Evolutionary conservation across 1,140 invertebrate species (phyloP), one percentile per base, ranked within the genome.

Genomic region (Zaprionus davidi): DNA sequence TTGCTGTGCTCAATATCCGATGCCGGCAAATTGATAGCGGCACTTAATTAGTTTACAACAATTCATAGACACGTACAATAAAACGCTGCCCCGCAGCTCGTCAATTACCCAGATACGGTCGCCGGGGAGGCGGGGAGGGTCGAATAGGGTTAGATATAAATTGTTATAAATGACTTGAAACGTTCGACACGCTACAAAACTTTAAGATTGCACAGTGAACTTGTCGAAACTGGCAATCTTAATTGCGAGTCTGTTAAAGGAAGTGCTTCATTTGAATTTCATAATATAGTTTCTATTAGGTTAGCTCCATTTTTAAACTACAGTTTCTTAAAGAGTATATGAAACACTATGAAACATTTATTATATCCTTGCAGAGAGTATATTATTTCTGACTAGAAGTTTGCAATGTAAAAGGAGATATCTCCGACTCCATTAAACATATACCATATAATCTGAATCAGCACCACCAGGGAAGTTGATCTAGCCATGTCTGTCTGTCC

Each of bases 1-100:
- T 36, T 79, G 81, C 76, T 58, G 76, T 70, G 76, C 81, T 76
- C 38, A 57, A 58, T 58, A 58, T 53, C 41, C 79, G 78, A 51
- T 51, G 46, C 38, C 57, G 76, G 68, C 76, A 78, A 85, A 87
- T 86, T 87, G 84, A 87, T 82, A 76, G 63, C 67, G 46, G 53
- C 56, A 69, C 84, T 81, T 87, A 87, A 80, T 87, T 88, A 78
- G 83, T 71, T 75, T 70, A 71, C 72, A 69, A n/a, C 57, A 66
- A 46, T 62, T 69, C 60, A 75, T 57, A 24, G 53, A 71, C 41
- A 82, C 53, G 65, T 56, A 60, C 71, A 70, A 71, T 74, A 63
- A 71, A 57, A 31, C 22, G 41, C 20, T n/a, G 28, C 26, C 72
- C 67, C 53, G 41, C 59, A 34, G 72, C 72, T 64, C 57, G 59